Conservation (phyloP, 1,140 invertebrate species). For the Capitella teleta region DNA sequence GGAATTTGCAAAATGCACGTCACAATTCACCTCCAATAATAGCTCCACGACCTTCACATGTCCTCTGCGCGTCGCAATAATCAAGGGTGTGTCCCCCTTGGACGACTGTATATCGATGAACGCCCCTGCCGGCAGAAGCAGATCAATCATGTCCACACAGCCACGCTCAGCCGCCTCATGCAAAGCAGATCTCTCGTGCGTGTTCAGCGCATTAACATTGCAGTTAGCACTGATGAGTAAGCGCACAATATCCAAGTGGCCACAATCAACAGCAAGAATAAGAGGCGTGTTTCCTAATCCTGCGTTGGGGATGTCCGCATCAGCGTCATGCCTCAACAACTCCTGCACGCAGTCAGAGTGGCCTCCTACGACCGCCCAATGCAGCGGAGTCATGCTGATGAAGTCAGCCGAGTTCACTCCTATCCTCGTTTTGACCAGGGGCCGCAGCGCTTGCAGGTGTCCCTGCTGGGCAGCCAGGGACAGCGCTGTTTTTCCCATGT, state of each 20-base stretch:
- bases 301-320: not conserved
- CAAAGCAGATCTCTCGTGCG: not conserved
- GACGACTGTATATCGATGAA: conserved; percentile 1
- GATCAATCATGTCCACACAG: not conserved
- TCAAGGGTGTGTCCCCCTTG: not conserved
- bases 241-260: not conserved
- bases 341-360: not conserved
- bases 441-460: not conserved
- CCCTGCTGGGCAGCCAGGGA: not conserved
- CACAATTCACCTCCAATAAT: not conserved
- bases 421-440: not conserved
- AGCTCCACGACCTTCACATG: not conserved
- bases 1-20: not conserved
- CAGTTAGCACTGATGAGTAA: not conserved
- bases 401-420: not conserved
- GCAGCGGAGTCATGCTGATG: not conserved
- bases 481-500: not conserved
- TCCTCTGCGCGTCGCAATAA: not conserved
- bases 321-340: not conserved
- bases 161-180: not conserved
- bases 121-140: not conserved
- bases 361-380: not conserved
- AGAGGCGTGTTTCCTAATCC: not conserved
- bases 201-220: not conserved
- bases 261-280: not conserved